Evolutionary conservation across 2,888 invertebrate species (phyloP).

Genomic region (Ernsta delagoae): DNA sequence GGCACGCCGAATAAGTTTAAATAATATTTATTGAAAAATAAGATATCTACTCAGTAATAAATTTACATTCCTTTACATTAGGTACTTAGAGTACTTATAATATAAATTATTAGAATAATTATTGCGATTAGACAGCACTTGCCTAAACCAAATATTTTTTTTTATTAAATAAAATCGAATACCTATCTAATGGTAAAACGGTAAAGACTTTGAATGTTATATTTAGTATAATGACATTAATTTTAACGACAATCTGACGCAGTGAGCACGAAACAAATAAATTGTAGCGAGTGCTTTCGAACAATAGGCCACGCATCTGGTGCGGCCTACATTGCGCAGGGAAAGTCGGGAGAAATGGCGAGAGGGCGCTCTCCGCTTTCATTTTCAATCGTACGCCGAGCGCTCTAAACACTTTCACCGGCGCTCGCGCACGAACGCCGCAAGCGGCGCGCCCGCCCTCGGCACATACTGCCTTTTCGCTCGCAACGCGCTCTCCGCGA

Average conservation of each 20-base stretch:
- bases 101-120: too few species aligned
- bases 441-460: slow-evolving; percentile 68
- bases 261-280: slow-evolving; percentile 17
- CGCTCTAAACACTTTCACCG: slow-evolving; percentile 80
- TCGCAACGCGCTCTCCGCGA: slow-evolving; percentile 66
- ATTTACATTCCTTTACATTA: too few species aligned
- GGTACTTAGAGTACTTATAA: too few species aligned
- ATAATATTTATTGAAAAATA: too few species aligned
- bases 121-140: too few species aligned
- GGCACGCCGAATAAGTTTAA: too few species aligned
- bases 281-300: slow-evolving; percentile 49
- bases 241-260: not conserved
- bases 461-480: slow-evolving; percentile 72
- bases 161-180: too few species aligned
- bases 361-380: slow-evolving; percentile 84
- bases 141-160: too few species aligned
- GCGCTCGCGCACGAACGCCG: slow-evolving; percentile 68
- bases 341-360: slow-evolving; percentile 84
- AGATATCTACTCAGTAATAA: too few species aligned
- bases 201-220: too few species aligned
- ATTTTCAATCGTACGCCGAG: slow-evolving; percentile 78
- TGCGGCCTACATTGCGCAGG: slow-evolving; percentile 79
- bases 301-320: slow-evolving; percentile 79
- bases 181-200: too few species aligned
- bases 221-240: not conserved